These are phyloP conservation scores for Asbolus verrucosus DNA, from an alignment of 1,140 invertebrate species.

Conservation along the genomic window DNA sequence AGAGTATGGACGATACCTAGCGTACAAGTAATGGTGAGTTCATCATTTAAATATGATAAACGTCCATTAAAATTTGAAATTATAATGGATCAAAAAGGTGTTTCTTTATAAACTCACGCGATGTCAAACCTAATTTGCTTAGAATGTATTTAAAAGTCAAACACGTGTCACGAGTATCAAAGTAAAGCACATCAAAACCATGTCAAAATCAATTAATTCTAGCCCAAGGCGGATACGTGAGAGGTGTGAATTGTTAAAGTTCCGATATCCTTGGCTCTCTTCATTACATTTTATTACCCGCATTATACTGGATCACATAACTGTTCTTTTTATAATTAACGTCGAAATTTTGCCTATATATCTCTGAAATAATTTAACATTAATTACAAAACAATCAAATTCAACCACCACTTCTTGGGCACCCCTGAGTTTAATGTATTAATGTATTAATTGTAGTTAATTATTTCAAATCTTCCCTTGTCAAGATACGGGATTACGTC, in stretches of 20 bases:
- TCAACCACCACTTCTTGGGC: no score
- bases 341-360: no score
- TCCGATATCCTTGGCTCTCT: constrained; percentile 14
- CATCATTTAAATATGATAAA: background rate
- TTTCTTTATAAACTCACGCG: constrained; percentile 13
- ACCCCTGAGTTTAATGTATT: no score
- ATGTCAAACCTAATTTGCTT: constrained; percentile 39
- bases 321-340: no score
- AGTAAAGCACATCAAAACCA: constrained; percentile 40
- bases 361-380: no score
- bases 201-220: constrained; percentile 37
- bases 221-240: constrained; percentile 22
- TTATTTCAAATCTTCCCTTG: no score
- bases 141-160: constrained; percentile 35
- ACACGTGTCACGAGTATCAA: constrained; percentile 36
- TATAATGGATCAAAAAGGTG: constrained; percentile 9
- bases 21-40: background rate
- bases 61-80: constrained; percentile 10
- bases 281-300: no score
- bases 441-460: no score
- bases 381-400: no score
- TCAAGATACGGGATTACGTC: no score
- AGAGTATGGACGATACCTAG: background rate
- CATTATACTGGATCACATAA: background rate
- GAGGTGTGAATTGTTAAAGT: constrained; percentile 32